phyloP scores from a whole-genome alignment of 1,140 invertebrate genomes.

The Heliconius hewitsoni region DNA sequence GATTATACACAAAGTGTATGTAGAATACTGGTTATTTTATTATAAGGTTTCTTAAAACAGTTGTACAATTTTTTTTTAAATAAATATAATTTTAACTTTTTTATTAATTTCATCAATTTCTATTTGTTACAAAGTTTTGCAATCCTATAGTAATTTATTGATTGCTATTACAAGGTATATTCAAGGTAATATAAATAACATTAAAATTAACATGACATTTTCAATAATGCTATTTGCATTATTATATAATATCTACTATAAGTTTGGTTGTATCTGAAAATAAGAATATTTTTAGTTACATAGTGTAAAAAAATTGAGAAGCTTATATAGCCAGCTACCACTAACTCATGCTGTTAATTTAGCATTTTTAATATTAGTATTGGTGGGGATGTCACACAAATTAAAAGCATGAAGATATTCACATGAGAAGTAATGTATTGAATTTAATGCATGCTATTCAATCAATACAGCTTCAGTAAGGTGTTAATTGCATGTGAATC shows the following conservation, averaged over 20 bases:
- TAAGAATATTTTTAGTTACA: neutral
- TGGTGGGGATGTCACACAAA: neutral
- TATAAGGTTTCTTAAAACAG: neutral
- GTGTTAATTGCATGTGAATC: slow-evolving; percentile 35
- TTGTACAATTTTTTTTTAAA: neutral
- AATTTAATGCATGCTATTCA: slow-evolving; percentile 15
- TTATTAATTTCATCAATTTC: neutral
- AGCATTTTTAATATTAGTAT: slow-evolving; percentile 1
- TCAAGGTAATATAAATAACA: too few species aligned
- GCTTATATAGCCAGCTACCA: slow-evolving; percentile 14
- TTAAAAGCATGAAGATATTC: slow-evolving; percentile 15
- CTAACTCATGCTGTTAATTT: slow-evolving; percentile 9
- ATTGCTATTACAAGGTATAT: too few species aligned
- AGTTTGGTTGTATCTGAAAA: neutral
- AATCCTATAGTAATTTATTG: neutral
- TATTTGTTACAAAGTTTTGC: neutral
- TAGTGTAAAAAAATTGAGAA: neutral
- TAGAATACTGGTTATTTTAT: neutral
- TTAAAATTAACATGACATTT: too few species aligned
- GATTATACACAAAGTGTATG: slow-evolving; percentile 8
- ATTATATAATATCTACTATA: too few species aligned
- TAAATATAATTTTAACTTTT: neutral
- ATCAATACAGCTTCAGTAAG: slow-evolving; percentile 32
- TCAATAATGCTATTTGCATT: too few species aligned
- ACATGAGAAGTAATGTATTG: slow-evolving; percentile 14